Base-by-base conservation (phyloP, 2,888 invertebrate genomes). In the Venusia cambrica region DNA sequence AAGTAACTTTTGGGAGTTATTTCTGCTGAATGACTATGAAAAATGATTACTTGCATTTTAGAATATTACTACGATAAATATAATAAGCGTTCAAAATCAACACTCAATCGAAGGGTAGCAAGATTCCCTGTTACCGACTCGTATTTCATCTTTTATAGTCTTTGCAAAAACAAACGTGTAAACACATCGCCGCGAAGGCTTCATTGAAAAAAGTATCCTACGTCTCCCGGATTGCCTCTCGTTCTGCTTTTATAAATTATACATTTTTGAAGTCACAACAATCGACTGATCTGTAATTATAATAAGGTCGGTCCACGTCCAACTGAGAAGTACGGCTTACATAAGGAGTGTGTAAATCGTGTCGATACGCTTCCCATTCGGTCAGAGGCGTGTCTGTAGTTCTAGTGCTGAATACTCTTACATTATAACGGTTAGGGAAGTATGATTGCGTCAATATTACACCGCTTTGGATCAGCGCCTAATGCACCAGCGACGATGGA, bases 281-380 rank as follows among this genome's bases (percentile, higher is more conserved):
- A 84, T 80, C 78, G 76, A 49, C 78, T 76, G 65, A 84, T 84
- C 74, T 84, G 83, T 81, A 76, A 85, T 84, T 84, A 74, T 83
- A 85, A 85, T 84, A 77, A 75, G 79, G 64, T 54, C 57, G 60
- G 60, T 68, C 74, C 74, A 75, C 72, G 73, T 72, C 70, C 70
- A 66, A 68, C 55, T 66, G 73, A 70, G 71, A 65, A 53, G 22
- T 31, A 37, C 33, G 51, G 42, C 48, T n/a, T 56, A 59, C 54
- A 54, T 56, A 63, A 53, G 48, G 54, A 51, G 52, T 54, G 54
- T 55, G 48, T 54, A 54, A 61, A 53, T 61, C 59, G 62, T 62
- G 60, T 56, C 59, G 54, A 63, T 67, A 66, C 49, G 57, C 58
- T 60, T 62, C 55, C 61, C 51, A 68, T 69, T 72, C 59, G 56